Evolutionary conservation across 2,888 invertebrate genomes (phyloP).

Genomic region (Tetragonisca angustula): DNA sequence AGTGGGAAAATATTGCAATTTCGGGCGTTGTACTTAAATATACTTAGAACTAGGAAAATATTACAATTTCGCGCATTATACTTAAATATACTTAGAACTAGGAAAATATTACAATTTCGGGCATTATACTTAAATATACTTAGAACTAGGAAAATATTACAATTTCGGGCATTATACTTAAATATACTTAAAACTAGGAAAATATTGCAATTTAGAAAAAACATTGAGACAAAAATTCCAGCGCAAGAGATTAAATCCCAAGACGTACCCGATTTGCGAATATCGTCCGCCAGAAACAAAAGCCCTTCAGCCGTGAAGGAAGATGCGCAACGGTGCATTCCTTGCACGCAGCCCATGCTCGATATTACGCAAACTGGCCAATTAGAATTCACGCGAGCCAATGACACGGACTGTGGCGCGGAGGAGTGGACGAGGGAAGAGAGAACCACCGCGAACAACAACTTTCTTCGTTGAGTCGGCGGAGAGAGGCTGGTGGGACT

Average conservation of each 20-base stretch:
- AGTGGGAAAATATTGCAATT: too few species aligned
- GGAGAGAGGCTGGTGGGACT: not conserved
- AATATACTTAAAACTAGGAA: too few species aligned
- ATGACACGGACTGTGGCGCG: conserved; percentile 4
- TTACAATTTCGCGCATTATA: too few species aligned
- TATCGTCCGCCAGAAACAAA: conserved; percentile 25
- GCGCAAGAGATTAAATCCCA: not conserved
- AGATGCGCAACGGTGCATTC: conserved; percentile 59
- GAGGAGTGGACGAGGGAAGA: not conserved
- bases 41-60: too few species aligned
- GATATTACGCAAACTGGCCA: conserved; percentile 55
- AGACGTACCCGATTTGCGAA: conserved; percentile 52
- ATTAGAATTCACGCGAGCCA: conserved; percentile 62
- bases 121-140: too few species aligned
- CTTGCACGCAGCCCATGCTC: conserved; percentile 50
- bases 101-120: too few species aligned
- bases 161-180: too few species aligned
- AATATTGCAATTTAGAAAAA: too few species aligned
- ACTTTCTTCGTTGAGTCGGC: conserved; percentile 33
- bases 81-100: too few species aligned
- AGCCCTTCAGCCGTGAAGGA: conserved; percentile 42
- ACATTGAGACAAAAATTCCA: too few species aligned
- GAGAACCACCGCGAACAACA: conserved; percentile 32
- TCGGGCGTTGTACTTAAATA: too few species aligned
- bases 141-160: too few species aligned